Evolutionary conservation across 2,113 vertebrate species (phyloP).

Genomic region (Mixornis gularis): DNA sequence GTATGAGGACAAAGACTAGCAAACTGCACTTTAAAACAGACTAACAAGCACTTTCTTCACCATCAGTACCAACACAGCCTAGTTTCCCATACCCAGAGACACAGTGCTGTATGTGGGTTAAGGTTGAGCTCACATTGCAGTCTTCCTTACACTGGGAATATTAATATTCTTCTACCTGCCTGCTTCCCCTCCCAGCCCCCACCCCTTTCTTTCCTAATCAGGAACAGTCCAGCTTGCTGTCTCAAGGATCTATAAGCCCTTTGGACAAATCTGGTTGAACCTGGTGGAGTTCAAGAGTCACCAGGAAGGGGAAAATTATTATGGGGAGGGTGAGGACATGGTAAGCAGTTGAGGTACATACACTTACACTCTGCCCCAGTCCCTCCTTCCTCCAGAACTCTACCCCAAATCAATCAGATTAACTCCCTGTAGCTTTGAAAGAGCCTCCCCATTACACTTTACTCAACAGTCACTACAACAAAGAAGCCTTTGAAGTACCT

Average conservation of each 20-base stretch:
- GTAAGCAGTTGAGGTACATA: not conserved
- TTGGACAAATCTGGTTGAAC: not conserved
- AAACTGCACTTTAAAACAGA: not conserved
- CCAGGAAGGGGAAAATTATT: not conserved
- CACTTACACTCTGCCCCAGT: too few relatives aligned
- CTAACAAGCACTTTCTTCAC: not conserved
- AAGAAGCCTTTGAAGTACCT: not conserved
- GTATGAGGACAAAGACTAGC: not conserved
- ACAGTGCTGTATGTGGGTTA: not conserved
- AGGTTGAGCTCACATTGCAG: not conserved
- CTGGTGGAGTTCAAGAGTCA: not conserved
- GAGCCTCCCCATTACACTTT: not conserved
- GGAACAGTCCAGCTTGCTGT: not conserved
- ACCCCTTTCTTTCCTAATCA: not conserved
- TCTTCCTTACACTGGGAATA: not conserved
- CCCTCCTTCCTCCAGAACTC: not conserved
- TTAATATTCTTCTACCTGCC: not conserved
- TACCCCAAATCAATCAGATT: not conserved
- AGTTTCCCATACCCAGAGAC: not conserved
- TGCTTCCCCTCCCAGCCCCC: not conserved
- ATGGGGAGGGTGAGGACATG: rapidly evolving
- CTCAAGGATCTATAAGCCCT: not conserved
- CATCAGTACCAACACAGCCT: not conserved
- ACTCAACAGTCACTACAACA: not conserved
- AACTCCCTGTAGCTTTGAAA: not conserved